Evolutionary conservation across 35 echinoderm and acorn worm species (phyloP).

Genomic region (Strongylocentrotus purpuratus): DNA sequence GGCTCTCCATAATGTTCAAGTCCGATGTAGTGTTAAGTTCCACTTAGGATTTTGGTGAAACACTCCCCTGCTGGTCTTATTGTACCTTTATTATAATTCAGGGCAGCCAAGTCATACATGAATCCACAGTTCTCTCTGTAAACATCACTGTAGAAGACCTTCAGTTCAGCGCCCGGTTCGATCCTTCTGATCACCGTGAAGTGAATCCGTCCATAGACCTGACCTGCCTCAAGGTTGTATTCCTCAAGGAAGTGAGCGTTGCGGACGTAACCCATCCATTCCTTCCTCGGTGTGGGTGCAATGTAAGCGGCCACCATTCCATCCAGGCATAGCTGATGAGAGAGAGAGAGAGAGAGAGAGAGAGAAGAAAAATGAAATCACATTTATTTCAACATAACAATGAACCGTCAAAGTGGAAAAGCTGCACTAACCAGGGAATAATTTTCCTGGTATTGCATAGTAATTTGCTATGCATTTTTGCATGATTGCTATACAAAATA

Average conservation of each 20-base stretch:
- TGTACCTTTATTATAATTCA: constrained; percentile 17
- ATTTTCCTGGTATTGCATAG: no score
- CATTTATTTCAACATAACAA: neutral
- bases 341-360: neutral
- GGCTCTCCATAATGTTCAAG: no score
- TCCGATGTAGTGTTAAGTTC: no score
- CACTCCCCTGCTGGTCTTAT: no score
- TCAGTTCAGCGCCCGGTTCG: constrained; percentile 16
- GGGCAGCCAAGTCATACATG: neutral
- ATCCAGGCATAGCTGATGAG: constrained; percentile 18
- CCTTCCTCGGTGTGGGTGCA: neutral
- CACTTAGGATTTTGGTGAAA: no score
- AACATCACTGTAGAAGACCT: constrained; percentile 21
- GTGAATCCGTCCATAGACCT: constrained; percentile 37
- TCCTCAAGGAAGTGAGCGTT: neutral
- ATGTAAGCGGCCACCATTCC: constrained; percentile 21
- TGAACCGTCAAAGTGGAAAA: no score
- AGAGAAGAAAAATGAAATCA: neutral
- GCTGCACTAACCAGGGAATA: no score
- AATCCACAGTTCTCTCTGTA: constrained; percentile 45
- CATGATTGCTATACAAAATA: no score
- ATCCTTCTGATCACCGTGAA: neutral
- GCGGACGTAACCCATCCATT: constrained; percentile 42
- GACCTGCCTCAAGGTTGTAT: constrained; percentile 22
- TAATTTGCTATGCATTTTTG: no score